phyloP scores from a whole-genome alignment of 2,888 invertebrate genomes.

The Erebia ligea region DNA sequence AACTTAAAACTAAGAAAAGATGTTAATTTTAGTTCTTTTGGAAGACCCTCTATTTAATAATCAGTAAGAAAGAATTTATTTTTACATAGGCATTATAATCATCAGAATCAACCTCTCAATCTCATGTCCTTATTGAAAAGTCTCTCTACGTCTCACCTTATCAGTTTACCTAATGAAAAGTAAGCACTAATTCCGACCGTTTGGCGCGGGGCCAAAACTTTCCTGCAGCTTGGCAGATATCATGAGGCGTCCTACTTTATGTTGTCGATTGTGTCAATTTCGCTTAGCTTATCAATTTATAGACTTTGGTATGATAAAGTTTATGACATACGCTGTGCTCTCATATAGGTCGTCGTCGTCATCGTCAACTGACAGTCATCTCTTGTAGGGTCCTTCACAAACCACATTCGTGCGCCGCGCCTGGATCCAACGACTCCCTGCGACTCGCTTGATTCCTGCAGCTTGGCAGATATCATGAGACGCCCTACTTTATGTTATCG shows the following conservation, averaged over 20 bases:
- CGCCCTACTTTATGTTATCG: constrained; percentile 45
- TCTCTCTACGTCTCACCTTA: background rate
- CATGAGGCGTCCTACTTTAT: constrained; percentile 49
- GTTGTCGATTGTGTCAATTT: constrained; percentile 23
- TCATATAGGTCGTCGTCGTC: too few relatives aligned
- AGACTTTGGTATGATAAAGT: background rate
- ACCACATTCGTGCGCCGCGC: too few relatives aligned
- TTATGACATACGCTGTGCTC: too few relatives aligned
- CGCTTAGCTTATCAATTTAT: background rate
- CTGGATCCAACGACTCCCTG: too few relatives aligned
- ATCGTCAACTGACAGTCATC: too few relatives aligned
- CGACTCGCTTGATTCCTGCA: too few relatives aligned
- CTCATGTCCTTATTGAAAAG: background rate
- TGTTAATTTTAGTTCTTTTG: too few relatives aligned
- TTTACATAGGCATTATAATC: background rate
- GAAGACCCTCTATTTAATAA: too few relatives aligned
- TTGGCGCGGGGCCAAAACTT: constrained; percentile 48
- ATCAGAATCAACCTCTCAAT: background rate
- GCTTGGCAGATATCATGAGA: constrained; percentile 48
- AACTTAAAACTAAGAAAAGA: too few relatives aligned
- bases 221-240: constrained; percentile 47
- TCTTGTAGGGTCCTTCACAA: too few relatives aligned
- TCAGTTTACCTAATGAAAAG: constrained; percentile 9
- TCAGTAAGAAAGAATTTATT: too few relatives aligned
- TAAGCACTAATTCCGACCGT: constrained; percentile 2